A percentile compares a stretch with the other conserved stretches of the same genome.
Conservation (phyloP, 1,140 invertebrate species). For the Pogonus chalceus region DNA sequence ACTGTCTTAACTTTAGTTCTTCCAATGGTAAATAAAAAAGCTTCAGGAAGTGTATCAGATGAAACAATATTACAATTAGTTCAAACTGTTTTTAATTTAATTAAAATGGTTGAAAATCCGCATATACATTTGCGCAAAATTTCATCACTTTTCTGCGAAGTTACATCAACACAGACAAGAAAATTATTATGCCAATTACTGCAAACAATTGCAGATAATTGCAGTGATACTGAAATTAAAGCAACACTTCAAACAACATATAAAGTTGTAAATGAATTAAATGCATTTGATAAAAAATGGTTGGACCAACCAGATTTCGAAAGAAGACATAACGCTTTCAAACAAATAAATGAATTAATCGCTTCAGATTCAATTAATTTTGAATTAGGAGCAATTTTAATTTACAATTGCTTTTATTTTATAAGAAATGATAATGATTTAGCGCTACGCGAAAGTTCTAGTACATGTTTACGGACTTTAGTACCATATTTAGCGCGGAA, state of each 20-base stretch:
- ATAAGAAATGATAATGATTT: slow-evolving; percentile 70
- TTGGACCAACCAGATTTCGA: slow-evolving; percentile 89
- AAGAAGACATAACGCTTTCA: slow-evolving; percentile 62
- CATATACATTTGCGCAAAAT: slow-evolving; percentile 53
- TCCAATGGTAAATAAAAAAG: slow-evolving; percentile 61
- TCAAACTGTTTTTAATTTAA: slow-evolving; percentile 61
- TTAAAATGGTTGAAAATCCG: slow-evolving; percentile 54
- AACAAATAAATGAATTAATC: slow-evolving; percentile 48
- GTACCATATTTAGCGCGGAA: slow-evolving; percentile 46
- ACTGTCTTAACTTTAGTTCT: slow-evolving; percentile 58
- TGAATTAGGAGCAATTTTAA: slow-evolving; percentile 58
- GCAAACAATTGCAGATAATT: slow-evolving; percentile 38
- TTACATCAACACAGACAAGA: slow-evolving; percentile 46
- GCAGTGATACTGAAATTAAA: slow-evolving; percentile 31
- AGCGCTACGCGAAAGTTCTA: slow-evolving; percentile 69
- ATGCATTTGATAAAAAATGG: slow-evolving; percentile 75
- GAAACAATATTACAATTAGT: slow-evolving; percentile 53
- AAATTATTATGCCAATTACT: slow-evolving; percentile 54
- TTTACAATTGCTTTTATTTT: slow-evolving; percentile 75
- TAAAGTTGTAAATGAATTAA: slow-evolving; percentile 56
- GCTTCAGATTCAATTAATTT: slow-evolving; percentile 45
- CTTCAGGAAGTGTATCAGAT: slow-evolving; percentile 36
- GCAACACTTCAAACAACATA: slow-evolving; percentile 25
- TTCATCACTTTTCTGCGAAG: slow-evolving; percentile 52
- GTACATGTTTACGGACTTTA: slow-evolving; percentile 57